phyloP scores from a whole-genome alignment of 2,113 vertebrate genomes.

The Cacatua alba region DNA sequence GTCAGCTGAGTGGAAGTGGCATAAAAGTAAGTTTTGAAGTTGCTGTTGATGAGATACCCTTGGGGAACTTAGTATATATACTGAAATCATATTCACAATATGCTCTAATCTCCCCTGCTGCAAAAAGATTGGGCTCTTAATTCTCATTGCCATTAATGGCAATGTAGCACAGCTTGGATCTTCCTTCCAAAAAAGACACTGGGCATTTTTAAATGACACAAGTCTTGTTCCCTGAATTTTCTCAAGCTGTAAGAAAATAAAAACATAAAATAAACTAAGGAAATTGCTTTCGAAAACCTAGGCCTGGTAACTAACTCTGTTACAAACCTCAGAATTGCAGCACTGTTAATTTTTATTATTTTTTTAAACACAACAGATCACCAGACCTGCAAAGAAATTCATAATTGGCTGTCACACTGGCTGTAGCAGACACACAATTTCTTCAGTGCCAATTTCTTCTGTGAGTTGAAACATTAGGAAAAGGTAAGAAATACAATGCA shows the following conservation, averaged over 20 bases:
- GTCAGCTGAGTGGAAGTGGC: constrained; percentile 65
- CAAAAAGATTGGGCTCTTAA: constrained; percentile 33
- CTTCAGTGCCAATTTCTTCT: not conserved
- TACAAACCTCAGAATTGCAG: not conserved
- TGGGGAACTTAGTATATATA: constrained; percentile 26
- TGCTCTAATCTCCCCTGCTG: constrained; percentile 41
- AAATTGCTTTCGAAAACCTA: not conserved
- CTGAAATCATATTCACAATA: constrained; percentile 45
- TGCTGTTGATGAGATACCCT: constrained; percentile 60
- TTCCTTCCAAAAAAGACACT: constrained; percentile 19
- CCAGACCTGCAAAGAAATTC: not conserved
- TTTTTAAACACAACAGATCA: not conserved
- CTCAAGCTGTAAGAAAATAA: not conserved
- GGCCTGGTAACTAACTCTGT: not conserved
- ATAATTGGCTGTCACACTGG: not conserved
- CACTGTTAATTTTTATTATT: not conserved
- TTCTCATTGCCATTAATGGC: constrained; percentile 40
- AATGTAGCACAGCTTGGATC: not conserved
- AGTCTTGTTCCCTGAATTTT: not conserved
- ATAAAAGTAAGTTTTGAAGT: constrained; percentile 65
- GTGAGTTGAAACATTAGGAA: not conserved
- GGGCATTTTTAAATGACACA: not conserved
- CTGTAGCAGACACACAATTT: not conserved
- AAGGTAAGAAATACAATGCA: not conserved
- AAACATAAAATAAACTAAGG: not conserved